These are phyloP conservation scores for Nothobranchius furzeri DNA, from an alignment of 2,113 vertebrate species.

Conservation along the genomic window DNA sequence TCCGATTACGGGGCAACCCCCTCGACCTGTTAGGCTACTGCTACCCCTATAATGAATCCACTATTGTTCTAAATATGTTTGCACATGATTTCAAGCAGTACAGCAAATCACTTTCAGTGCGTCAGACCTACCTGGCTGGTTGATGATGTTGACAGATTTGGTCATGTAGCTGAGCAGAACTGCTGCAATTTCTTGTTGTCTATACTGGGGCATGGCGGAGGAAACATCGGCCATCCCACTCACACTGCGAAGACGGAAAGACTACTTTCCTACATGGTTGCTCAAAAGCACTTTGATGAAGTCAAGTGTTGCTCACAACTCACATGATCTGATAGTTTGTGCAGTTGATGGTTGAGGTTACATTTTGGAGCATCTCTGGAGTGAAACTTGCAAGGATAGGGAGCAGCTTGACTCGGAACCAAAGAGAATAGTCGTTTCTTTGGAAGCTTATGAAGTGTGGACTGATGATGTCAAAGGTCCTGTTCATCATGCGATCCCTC, in stretches of 20 bases:
- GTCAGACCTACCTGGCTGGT: slow-evolving; percentile 14
- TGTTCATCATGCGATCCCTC: slow-evolving; percentile 49
- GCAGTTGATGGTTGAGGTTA: no score
- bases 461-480: slow-evolving; percentile 56
- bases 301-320: no score
- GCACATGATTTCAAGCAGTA: background rate
- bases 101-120: background rate
- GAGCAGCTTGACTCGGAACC: slow-evolving; percentile 45
- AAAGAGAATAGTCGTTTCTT: background rate
- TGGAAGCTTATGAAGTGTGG: slow-evolving; percentile 16
- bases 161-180: slow-evolving; percentile 29
- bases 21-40: no score
- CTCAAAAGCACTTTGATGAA: no score
- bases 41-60: no score
- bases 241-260: no score
- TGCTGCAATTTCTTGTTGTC: background rate
- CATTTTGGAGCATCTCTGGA: no score
- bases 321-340: no score
- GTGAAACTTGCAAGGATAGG: no score
- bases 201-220: background rate
- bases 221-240: slow-evolving; percentile 19
- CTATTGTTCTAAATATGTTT: background rate
- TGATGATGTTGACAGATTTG: slow-evolving; percentile 6
- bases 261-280: no score
- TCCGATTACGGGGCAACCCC: no score